Conservation (phyloP, 2,797 vertebrate species). For the Melanogrammus aeglefinus region DNA sequence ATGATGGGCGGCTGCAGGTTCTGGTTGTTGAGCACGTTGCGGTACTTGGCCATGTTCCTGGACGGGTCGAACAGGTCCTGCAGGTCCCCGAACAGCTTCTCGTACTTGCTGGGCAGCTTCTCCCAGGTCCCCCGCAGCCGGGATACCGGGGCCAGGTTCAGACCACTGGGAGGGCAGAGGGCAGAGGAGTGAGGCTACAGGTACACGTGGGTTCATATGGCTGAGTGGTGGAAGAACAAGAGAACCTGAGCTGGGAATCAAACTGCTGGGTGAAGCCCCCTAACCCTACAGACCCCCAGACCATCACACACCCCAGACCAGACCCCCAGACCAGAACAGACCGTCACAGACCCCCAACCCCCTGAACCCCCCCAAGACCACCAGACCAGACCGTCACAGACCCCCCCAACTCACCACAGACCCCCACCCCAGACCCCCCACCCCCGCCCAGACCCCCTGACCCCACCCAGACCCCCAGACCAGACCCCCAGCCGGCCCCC, state of each 20-base stretch:
- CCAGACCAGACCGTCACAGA: background rate
- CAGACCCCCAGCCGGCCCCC: background rate
- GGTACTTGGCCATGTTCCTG: constrained; percentile 99
- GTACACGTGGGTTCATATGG: background rate
- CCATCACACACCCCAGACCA: too few relatives aligned
- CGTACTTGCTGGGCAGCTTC: constrained; percentile 97
- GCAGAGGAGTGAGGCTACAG: background rate
- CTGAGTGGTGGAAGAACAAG: too few relatives aligned
- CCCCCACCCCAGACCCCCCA: too few relatives aligned
- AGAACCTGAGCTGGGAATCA: too few relatives aligned
- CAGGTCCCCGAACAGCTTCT: constrained; percentile 96
- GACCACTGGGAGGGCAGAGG: constrained; percentile 72
- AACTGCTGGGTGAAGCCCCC: too few relatives aligned
- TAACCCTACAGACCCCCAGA: too few relatives aligned
- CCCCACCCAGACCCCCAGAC: background rate
- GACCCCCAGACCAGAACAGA: too few relatives aligned
- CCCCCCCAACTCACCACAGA: too few relatives aligned
- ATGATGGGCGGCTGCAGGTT: constrained; percentile 98
- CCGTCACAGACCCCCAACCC: too few relatives aligned
- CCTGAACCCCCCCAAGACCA: too few relatives aligned
- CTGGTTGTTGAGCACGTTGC: constrained; percentile 97
- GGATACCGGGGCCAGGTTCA: constrained; percentile 95
- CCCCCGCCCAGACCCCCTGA: too few relatives aligned
- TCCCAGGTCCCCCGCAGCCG: constrained; percentile 96
- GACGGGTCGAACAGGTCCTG: constrained; percentile 98